Evolutionary conservation across 2,113 vertebrate genomes (phyloP).

Genomic region (Takifugu bimaculatus): DNA sequence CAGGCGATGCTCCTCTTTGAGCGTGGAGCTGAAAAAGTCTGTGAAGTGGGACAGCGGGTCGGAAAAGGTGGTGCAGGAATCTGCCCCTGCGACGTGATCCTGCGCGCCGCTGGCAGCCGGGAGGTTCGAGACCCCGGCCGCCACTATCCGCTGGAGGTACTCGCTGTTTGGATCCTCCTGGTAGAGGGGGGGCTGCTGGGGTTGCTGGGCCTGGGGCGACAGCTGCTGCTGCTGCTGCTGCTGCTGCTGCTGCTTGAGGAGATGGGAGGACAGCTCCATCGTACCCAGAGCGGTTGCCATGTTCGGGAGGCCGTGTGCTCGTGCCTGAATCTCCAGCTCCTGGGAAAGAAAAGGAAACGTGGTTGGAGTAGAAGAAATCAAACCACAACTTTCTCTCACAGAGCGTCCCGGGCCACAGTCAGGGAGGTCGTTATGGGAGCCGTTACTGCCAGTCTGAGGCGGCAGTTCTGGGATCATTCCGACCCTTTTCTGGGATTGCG

Average conservation of each 20-base stretch:
- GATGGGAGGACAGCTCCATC: constrained; percentile 77
- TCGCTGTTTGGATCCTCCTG: constrained; percentile 81
- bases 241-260: constrained; percentile 80
- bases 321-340: constrained; percentile 96
- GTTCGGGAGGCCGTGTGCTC: constrained; percentile 85
- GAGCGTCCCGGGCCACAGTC: background rate
- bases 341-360: constrained; percentile 56
- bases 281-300: constrained; percentile 75
- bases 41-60: constrained; percentile 97
- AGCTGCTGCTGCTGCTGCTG: constrained; percentile 67
- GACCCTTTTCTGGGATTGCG: constrained; percentile 10
- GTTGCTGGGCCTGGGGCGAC: constrained; percentile 41
- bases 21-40: constrained; percentile 89
- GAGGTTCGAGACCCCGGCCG: constrained; percentile 28
- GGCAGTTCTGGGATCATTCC: constrained; percentile 12
- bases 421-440: background rate
- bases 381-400: background rate
- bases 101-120: constrained; percentile 49
- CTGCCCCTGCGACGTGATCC: constrained; percentile 63
- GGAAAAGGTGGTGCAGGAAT: constrained; percentile 83
- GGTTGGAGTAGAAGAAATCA: too few species aligned
- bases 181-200: constrained; percentile 78
- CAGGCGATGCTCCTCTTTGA: constrained; percentile 90
- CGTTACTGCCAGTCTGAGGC: background rate
- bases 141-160: constrained; percentile 77